A percentile compares a stretch with the other conserved stretches of the same genome.
Conservation (phyloP, 2,888 invertebrate genomes). For the Stegana nigrithorax region DNA sequence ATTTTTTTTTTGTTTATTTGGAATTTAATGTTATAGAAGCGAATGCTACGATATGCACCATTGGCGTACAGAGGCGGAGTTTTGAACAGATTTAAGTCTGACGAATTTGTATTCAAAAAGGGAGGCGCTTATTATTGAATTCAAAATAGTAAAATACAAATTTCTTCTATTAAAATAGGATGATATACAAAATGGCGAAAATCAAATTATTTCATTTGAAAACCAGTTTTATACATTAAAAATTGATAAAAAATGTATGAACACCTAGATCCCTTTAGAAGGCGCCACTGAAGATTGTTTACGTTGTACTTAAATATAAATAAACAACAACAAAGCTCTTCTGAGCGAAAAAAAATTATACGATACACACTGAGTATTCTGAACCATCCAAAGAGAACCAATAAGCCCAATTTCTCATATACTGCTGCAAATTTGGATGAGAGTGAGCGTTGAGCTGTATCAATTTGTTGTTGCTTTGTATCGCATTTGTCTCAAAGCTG, state of each 20-base stretch:
- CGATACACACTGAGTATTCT: slow-evolving; percentile 38
- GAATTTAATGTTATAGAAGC: too few species aligned
- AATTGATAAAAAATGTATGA: slow-evolving; percentile 23
- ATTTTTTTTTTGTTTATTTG: too few species aligned
- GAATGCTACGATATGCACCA: slow-evolving; percentile 27
- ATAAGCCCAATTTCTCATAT: slow-evolving; percentile 23
- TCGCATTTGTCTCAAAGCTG: slow-evolving; percentile 51
- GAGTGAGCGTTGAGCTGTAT: slow-evolving; percentile 21
- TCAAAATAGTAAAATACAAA: background rate
- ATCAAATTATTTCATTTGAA: too few species aligned
- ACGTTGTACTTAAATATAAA: slow-evolving; percentile 62
- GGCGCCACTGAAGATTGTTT: slow-evolving; percentile 65
- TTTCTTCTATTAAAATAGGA: background rate
- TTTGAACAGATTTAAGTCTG: slow-evolving; percentile 23
- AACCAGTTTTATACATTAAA: background rate
- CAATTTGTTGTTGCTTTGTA: slow-evolving; percentile 57
- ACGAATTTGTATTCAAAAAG: slow-evolving; percentile 16
- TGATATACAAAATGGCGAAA: slow-evolving; percentile 49
- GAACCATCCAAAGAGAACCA: slow-evolving; percentile 22
- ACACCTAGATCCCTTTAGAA: slow-evolving; percentile 28
- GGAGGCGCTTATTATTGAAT: slow-evolving; percentile 32
- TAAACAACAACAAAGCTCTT: slow-evolving; percentile 41
- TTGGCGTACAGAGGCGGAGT: slow-evolving; percentile 61
- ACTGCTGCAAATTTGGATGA: slow-evolving; percentile 39
- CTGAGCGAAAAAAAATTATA: slow-evolving; percentile 42